A percentile compares a stretch with the other conserved stretches of the same genome.
Evolutionary conservation across 2,888 invertebrate genomes (phyloP).

Genomic region (Epistrophe eligans): DNA sequence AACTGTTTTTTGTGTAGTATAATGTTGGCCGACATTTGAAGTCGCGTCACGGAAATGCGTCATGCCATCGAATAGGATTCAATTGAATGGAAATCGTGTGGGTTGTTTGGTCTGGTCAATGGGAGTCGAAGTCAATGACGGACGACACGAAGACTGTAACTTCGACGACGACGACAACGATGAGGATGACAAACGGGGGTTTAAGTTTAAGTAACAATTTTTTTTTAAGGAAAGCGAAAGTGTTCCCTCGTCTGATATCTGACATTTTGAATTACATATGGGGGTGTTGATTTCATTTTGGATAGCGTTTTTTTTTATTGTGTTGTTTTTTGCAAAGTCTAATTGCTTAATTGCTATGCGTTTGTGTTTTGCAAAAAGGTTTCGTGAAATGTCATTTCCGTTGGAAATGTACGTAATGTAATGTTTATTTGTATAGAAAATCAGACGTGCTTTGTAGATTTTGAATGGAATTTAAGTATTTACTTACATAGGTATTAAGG

Average conservation of each 20-base stretch:
- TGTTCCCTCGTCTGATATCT: constrained; percentile 23
- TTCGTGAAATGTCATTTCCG: constrained; percentile 64
- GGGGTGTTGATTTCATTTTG: constrained; percentile 48
- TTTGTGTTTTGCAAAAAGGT: constrained; percentile 7
- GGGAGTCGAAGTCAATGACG: neutral
- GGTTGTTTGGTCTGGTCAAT: constrained; percentile 55
- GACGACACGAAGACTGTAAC: constrained; percentile 10
- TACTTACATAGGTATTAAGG: too few species aligned
- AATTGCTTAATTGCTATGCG: constrained; percentile 71
- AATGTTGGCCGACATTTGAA: constrained; percentile 63
- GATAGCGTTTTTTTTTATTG: constrained; percentile 27
- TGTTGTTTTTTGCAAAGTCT: constrained; percentile 46
- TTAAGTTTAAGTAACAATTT: constrained; percentile 31
- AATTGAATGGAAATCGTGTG: constrained; percentile 64
- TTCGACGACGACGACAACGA: constrained; percentile 4
- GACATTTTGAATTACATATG: constrained; percentile 14
- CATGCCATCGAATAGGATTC: constrained; percentile 54
- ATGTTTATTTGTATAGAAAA: neutral
- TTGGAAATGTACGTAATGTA: constrained; percentile 38
- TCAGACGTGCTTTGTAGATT: too few species aligned
- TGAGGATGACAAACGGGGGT: constrained; percentile 7
- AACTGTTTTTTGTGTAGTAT: constrained; percentile 11
- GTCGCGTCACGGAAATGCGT: constrained; percentile 76
- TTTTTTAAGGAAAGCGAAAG: constrained; percentile 64
- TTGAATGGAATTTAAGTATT: too few species aligned